Conservation (phyloP, 1,140 invertebrate genomes). For the Ostrea edulis region DNA sequence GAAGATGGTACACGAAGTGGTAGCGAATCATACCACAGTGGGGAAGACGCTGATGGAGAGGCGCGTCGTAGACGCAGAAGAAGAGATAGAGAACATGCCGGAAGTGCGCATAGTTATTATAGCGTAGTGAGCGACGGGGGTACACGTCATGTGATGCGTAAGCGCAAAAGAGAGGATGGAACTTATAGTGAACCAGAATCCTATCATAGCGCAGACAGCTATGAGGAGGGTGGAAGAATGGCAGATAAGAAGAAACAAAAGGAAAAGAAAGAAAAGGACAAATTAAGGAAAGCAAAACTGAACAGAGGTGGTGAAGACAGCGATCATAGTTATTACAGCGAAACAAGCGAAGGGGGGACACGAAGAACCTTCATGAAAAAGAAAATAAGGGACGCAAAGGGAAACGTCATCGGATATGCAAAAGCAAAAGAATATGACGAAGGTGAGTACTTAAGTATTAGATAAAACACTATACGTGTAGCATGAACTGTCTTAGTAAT, state of each 20-base stretch:
- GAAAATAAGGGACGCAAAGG: slow-evolving; percentile 73
- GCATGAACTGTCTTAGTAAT: neutral
- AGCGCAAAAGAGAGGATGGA: slow-evolving; percentile 72
- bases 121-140: slow-evolving; percentile 77
- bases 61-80: slow-evolving; percentile 72
- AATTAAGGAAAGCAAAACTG: slow-evolving; percentile 63
- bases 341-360: slow-evolving; percentile 76
- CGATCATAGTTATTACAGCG: slow-evolving; percentile 77
- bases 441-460: slow-evolving; percentile 46
- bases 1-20: slow-evolving; percentile 76
- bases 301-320: slow-evolving; percentile 72
- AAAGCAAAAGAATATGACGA: slow-evolving; percentile 65
- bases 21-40: slow-evolving; percentile 75
- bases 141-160: slow-evolving; percentile 73
- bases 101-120: slow-evolving; percentile 77
- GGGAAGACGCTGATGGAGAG: slow-evolving; percentile 71
- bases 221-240: slow-evolving; percentile 70
- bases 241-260: slow-evolving; percentile 66
- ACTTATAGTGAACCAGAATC: slow-evolving; percentile 76
- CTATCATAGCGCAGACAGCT: slow-evolving; percentile 76
- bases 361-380: slow-evolving; percentile 65
- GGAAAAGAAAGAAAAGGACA: slow-evolving; percentile 55
- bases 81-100: slow-evolving; percentile 67
- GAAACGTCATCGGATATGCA: slow-evolving; percentile 76
- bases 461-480: neutral